Percentiles rank a stretch among this genome's conserved stretches.
These are phyloP conservation scores for Bagarius yarrelli DNA, from an alignment of 2,113 vertebrate genomes.

Conservation along the genomic window DNA sequence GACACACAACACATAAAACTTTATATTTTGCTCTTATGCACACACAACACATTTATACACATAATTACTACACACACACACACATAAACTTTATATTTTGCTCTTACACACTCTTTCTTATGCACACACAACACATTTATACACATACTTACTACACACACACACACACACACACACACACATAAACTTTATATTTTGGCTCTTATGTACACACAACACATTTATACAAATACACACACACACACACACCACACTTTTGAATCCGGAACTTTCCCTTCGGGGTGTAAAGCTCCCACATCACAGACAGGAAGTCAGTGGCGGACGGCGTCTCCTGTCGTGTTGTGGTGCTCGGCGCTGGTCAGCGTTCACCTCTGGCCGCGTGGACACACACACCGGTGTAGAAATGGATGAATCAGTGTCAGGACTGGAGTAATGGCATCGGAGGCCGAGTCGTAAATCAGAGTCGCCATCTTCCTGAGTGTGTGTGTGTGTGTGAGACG, in stretches of 20 bases:
- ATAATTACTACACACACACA: background rate
- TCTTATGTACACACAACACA: background rate
- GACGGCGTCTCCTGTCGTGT: background rate
- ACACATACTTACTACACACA: too few species aligned
- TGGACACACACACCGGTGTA: constrained; percentile 74
- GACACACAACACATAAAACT: too few species aligned
- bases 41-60: background rate
- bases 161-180: background rate
- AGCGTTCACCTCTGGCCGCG: constrained; percentile 73
- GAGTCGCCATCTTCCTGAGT: constrained; percentile 67
- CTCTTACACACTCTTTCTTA: background rate
- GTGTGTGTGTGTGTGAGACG: constrained; percentile 43
- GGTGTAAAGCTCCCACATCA: background rate
- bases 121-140: too few species aligned
- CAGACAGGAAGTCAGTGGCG: background rate
- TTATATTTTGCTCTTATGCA: too few species aligned
- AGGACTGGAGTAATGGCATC: constrained; percentile 87
- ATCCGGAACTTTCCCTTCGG: background rate
- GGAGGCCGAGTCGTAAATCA: constrained; percentile 87
- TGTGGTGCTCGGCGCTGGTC: constrained; percentile 53
- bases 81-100: background rate
- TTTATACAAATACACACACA: too few species aligned
- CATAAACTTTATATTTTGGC: too few species aligned
- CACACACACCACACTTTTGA: background rate
- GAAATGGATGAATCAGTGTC: constrained; percentile 95